These are phyloP conservation scores for Periplaneta americana DNA, from an alignment of 1,140 invertebrate genomes.

Conservation along the genomic window DNA sequence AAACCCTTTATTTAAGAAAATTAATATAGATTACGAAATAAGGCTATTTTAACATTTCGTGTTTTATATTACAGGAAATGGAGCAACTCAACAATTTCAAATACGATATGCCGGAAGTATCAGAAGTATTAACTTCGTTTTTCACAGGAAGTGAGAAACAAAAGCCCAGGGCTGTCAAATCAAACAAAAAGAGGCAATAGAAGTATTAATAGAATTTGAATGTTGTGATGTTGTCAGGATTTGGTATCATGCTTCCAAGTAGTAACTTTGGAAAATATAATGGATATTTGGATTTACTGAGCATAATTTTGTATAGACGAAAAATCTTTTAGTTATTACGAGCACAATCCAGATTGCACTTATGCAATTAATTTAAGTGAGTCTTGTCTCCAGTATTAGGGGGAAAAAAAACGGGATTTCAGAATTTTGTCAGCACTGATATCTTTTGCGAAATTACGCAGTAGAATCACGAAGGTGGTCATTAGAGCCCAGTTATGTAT, in stretches of 20 bases:
- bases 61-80: constrained; percentile 60
- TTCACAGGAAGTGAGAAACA: constrained; percentile 61
- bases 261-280: background rate
- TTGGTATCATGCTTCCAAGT: background rate
- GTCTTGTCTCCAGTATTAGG: too few species aligned
- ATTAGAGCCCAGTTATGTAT: too few species aligned
- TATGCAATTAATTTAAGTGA: too few species aligned
- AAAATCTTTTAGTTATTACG: too few species aligned
- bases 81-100: constrained; percentile 81
- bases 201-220: background rate
- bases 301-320: too few species aligned
- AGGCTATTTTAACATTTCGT: background rate
- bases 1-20: background rate
- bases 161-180: constrained; percentile 54
- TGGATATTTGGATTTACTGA: too few species aligned
- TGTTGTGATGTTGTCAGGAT: background rate
- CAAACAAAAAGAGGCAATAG: constrained; percentile 62
- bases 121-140: constrained; percentile 79
- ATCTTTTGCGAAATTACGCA: too few species aligned
- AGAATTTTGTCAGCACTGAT: too few species aligned
- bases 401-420: too few species aligned
- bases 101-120: constrained; percentile 85
- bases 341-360: too few species aligned
- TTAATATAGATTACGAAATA: background rate
- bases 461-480: too few species aligned